phyloP scores from a whole-genome alignment of 2,888 invertebrate species.

The Agriopis leucophaearia region DNA sequence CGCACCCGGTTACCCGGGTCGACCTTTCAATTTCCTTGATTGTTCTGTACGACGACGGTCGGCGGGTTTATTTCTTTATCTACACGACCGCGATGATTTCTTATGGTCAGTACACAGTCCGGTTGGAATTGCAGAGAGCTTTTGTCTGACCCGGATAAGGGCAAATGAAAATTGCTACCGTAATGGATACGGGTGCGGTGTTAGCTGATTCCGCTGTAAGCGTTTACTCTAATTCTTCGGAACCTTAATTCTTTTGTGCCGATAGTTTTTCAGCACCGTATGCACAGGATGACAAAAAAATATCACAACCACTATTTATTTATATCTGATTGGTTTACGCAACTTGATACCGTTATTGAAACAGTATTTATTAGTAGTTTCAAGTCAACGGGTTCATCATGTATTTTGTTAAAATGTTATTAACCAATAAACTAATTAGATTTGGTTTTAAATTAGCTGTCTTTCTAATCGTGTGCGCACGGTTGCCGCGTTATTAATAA shows the following conservation, averaged over 20 bases:
- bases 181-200: slow-evolving; percentile 28
- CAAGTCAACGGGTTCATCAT: no score
- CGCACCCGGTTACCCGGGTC: slow-evolving; percentile 62
- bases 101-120: slow-evolving; percentile 52
- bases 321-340: no score
- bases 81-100: slow-evolving; percentile 60
- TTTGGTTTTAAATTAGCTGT: no score
- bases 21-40: slow-evolving; percentile 83
- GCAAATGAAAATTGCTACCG: slow-evolving; percentile 46
- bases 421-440: no score
- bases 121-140: slow-evolving; percentile 43
- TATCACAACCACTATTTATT: no score
- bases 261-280: background rate
- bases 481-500: no score
- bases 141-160: slow-evolving; percentile 44
- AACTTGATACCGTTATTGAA: no score
- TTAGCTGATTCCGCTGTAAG: slow-evolving; percentile 10
- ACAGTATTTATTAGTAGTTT: no score
- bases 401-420: no score
- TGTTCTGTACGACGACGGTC: slow-evolving; percentile 54
- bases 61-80: slow-evolving; percentile 65
- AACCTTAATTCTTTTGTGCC: background rate
- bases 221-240: slow-evolving; percentile 11
- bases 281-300: no score
- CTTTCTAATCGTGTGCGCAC: no score